Percentiles rank a stretch among this genome's conserved stretches.
Conservation (phyloP, 2,888 invertebrate species). For the Gymnoscelis rufifasciata region DNA sequence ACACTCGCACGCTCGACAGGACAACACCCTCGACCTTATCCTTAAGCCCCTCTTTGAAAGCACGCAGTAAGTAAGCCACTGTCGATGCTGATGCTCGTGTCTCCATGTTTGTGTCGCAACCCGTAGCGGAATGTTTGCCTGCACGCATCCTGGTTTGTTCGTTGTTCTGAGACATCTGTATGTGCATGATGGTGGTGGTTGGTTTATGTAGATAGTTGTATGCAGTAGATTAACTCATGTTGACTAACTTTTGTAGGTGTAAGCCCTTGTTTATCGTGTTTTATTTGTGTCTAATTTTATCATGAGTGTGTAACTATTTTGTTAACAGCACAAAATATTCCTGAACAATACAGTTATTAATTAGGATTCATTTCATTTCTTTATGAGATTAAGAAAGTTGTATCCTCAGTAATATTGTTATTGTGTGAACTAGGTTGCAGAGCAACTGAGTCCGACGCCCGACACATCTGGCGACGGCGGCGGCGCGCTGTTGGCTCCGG, state of each 20-base stretch:
- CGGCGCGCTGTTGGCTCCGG: constrained; percentile 27
- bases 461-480: constrained; percentile 37
- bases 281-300: constrained; percentile 34
- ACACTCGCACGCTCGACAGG: constrained; percentile 44
- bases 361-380: too few species aligned
- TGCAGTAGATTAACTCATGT: constrained; percentile 51
- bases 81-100: constrained; percentile 30
- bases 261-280: constrained; percentile 20
- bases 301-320: constrained; percentile 31
- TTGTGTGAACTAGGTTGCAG: constrained; percentile 60
- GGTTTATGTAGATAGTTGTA: constrained; percentile 33
- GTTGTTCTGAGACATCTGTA: constrained; percentile 46
- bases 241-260: constrained; percentile 29
- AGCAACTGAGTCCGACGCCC: constrained; percentile 62
- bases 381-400: too few species aligned
- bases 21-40: constrained; percentile 79
- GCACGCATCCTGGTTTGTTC: constrained; percentile 66
- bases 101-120: constrained; percentile 55
- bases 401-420: neutral
- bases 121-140: constrained; percentile 67
- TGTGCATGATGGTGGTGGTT: constrained; percentile 56
- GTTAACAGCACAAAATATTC: constrained; percentile 15
- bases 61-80: constrained; percentile 77
- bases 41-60: constrained; percentile 79
- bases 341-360: too few species aligned